These are phyloP conservation scores for Calameuta idolon DNA, from an alignment of 2,888 invertebrate genomes.

Conservation along the genomic window DNA sequence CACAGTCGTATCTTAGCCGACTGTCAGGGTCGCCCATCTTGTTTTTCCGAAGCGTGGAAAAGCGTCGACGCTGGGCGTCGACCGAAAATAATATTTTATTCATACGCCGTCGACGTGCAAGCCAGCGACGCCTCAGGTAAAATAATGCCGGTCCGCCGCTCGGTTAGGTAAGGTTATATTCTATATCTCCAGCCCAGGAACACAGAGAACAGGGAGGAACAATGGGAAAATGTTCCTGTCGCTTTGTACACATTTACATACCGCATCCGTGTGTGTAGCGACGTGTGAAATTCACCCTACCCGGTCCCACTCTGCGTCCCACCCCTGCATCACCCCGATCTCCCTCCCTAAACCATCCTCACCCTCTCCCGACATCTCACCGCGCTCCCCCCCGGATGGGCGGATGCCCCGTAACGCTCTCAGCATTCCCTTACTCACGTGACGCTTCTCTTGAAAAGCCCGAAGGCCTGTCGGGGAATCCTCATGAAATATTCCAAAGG, in stretches of 20 bases:
- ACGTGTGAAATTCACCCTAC: slow-evolving; percentile 45
- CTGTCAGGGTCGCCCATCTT: slow-evolving; percentile 14
- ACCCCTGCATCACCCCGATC: background rate
- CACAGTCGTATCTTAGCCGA: background rate
- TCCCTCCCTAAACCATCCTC: background rate
- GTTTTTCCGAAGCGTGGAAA: slow-evolving; percentile 20
- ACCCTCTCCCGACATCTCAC: background rate
- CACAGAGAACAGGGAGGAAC: slow-evolving; percentile 19
- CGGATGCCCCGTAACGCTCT: background rate
- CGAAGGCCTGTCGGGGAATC: background rate
- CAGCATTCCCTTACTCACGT: background rate
- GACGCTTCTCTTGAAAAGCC: background rate
- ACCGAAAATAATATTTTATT: slow-evolving; percentile 51
- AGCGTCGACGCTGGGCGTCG: slow-evolving; percentile 22
- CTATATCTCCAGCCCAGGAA: slow-evolving; percentile 26
- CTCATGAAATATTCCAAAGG: slow-evolving; percentile 7
- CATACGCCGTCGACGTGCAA: slow-evolving; percentile 39
- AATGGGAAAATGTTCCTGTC: slow-evolving; percentile 42
- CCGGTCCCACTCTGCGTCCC: background rate
- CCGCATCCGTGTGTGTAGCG: slow-evolving; percentile 44
- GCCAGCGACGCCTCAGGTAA: slow-evolving; percentile 35
- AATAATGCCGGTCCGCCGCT: slow-evolving; percentile 40
- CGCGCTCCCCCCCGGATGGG: background rate
- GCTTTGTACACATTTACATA: slow-evolving; percentile 59
- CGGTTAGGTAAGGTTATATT: slow-evolving; percentile 30